phyloP scores from a whole-genome alignment of 2,888 invertebrate species.

The Meiosimyza decipiens region DNA sequence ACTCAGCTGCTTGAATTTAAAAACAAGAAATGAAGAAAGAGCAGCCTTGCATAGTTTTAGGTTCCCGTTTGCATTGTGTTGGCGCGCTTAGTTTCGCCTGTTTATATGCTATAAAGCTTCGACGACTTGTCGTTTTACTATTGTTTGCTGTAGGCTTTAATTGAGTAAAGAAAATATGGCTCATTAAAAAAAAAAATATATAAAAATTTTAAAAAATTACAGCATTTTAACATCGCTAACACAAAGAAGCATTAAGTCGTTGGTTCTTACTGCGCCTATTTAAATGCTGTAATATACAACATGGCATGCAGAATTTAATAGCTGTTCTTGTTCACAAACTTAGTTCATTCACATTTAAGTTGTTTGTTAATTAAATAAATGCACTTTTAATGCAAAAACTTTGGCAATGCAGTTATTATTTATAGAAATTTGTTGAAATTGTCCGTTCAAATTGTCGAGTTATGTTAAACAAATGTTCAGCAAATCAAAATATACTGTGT shows the following conservation, averaged over 20 bases:
- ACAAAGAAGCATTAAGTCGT: neutral
- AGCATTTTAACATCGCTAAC: constrained; percentile 4
- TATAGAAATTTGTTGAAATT: too few species aligned
- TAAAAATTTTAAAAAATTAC: constrained; percentile 5
- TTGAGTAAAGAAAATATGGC: neutral
- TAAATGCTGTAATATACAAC: constrained; percentile 3
- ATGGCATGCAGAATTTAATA: constrained; percentile 6
- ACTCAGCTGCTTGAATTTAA: constrained; percentile 3
- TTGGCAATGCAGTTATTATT: too few species aligned
- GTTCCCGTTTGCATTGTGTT: constrained; percentile 19
- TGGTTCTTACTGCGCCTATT: constrained; percentile 11
- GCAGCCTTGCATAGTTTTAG: constrained; percentile 39
- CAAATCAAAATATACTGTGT: too few species aligned
- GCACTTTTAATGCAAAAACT: too few species aligned
- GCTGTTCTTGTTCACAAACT: neutral
- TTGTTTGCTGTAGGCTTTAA: neutral
- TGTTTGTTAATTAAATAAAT: constrained; percentile 1
- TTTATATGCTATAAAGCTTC: constrained; percentile 38
- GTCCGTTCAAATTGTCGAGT: too few species aligned
- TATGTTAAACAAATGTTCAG: too few species aligned
- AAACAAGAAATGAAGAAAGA: constrained; percentile 13
- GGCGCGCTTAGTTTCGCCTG: constrained; percentile 26
- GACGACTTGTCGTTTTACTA: neutral
- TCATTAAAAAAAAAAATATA: neutral
- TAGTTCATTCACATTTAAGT: neutral